Evolutionary conservation across 2,113 vertebrate genomes (phyloP).

Genomic region (Plectropomus leopardus): DNA sequence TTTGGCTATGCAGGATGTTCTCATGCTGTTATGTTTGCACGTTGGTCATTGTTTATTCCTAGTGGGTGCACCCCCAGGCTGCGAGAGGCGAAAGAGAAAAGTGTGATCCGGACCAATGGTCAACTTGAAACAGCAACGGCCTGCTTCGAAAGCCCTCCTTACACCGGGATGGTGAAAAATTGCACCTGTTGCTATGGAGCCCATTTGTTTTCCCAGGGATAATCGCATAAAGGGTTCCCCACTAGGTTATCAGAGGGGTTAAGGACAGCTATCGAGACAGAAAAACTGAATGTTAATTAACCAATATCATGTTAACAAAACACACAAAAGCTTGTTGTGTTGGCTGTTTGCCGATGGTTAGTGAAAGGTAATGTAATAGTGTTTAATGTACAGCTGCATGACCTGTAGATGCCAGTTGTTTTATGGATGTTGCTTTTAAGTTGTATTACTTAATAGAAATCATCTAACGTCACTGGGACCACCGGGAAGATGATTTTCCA

Average conservation of each 20-base stretch:
- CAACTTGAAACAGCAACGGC: constrained; percentile 33
- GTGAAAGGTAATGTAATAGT: constrained; percentile 9
- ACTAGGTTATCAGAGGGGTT: constrained; percentile 23
- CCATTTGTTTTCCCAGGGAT: constrained; percentile 56
- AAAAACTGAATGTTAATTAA: constrained; percentile 30
- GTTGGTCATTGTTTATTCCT: constrained; percentile 3
- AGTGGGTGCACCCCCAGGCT: constrained; percentile 7
- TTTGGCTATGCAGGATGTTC: background rate
- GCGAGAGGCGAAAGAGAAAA: background rate
- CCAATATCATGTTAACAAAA: constrained; percentile 26
- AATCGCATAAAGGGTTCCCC: constrained; percentile 50
- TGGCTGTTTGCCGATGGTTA: background rate
- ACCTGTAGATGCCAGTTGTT: constrained; percentile 34
- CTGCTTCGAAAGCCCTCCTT: constrained; percentile 30
- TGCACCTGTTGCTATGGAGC: constrained; percentile 65
- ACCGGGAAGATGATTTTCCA: constrained; percentile 4
- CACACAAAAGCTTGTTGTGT: background rate
- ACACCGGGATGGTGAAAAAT: constrained; percentile 38
- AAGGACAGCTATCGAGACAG: background rate
- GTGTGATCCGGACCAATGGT: constrained; percentile 23
- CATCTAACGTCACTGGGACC: constrained; percentile 13
- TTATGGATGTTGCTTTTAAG: constrained; percentile 22
- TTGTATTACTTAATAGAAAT: background rate
- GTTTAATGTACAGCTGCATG: constrained; percentile 15
- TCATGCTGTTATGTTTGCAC: background rate